phyloP scores from a whole-genome alignment of 2,888 invertebrate species.

The Clivina fossor region DNA sequence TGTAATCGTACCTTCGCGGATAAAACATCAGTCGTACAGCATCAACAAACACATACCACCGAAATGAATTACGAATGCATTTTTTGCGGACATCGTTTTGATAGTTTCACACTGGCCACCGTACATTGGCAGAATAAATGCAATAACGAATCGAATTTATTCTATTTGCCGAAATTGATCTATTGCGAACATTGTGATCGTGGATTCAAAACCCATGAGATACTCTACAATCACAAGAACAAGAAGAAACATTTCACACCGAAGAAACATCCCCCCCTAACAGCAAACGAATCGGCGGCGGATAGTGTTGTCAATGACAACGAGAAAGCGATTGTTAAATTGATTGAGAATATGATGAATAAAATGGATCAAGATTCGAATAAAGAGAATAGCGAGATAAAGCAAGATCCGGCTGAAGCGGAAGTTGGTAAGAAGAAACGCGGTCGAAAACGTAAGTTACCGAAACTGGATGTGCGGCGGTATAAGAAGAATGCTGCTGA shows the following conservation, averaged over 20 bases:
- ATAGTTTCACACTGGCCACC: conserved; percentile 58
- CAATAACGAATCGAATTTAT: conserved; percentile 53
- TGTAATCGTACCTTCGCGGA: conserved; percentile 62
- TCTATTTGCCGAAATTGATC: conserved; percentile 53
- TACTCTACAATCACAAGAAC: conserved; percentile 61
- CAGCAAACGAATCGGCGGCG: conserved; percentile 31
- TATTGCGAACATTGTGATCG: conserved; percentile 55
- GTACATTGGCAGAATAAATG: conserved; percentile 59
- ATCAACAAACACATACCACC: conserved; percentile 53
- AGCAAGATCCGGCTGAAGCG: conserved; percentile 19
- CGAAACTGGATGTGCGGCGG: conserved; percentile 41
- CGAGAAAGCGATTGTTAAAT: conserved; percentile 48
- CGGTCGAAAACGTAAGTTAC: conserved; percentile 50
- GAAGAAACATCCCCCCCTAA: conserved; percentile 48
- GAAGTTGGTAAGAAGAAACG: conserved; percentile 45
- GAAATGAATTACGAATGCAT: conserved; percentile 55
- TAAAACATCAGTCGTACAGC: conserved; percentile 53
- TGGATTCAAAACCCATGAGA: conserved; percentile 56
- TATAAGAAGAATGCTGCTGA: conserved; percentile 37
- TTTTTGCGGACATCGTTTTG: conserved; percentile 52
- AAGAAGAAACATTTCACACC: conserved; percentile 55
- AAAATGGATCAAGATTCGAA: conserved; percentile 45
- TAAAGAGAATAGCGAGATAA: too few species aligned
- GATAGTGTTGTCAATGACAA: conserved; percentile 40
- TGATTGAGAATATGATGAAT: conserved; percentile 50